Conservation (phyloP, 2,888 invertebrate genomes). For the Periphyllus acericola region DNA sequence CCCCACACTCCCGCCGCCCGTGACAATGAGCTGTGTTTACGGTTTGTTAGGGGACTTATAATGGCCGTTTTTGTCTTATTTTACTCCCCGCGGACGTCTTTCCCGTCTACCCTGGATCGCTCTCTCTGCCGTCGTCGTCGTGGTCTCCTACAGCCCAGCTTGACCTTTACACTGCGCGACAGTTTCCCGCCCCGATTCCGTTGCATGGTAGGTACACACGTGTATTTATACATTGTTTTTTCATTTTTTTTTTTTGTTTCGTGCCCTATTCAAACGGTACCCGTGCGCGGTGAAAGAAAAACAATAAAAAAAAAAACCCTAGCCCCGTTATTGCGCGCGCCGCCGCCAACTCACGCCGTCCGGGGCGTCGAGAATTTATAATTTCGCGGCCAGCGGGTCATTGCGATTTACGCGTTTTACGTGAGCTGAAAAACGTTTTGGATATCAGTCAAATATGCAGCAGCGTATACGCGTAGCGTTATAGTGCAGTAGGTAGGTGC, state of each 20-base stretch:
- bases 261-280: slow-evolving; percentile 31
- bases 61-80: slow-evolving; percentile 25
- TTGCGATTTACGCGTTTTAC: slow-evolving; percentile 6
- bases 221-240: too few species aligned
- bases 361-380: slow-evolving; percentile 56
- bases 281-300: too few species aligned
- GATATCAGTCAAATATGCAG: slow-evolving; percentile 46
- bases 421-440: slow-evolving; percentile 47
- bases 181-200: slow-evolving; percentile 16
- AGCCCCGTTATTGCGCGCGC: slow-evolving; percentile 51
- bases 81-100: not conserved
- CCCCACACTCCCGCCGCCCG: not conserved
- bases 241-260: too few species aligned
- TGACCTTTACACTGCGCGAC: not conserved
- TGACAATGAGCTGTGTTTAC: slow-evolving; percentile 29
- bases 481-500: not conserved
- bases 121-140: not conserved
- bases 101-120: too few species aligned
- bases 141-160: not conserved
- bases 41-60: slow-evolving; percentile 53
- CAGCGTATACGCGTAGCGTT: not conserved
- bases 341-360: slow-evolving; percentile 34
- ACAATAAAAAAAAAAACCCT: not conserved
- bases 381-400: slow-evolving; percentile 61
- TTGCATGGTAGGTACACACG: slow-evolving; percentile 29